These are phyloP conservation scores for Phalera bucephala DNA, from an alignment of 2,888 invertebrate genomes.

Conservation along the genomic window DNA sequence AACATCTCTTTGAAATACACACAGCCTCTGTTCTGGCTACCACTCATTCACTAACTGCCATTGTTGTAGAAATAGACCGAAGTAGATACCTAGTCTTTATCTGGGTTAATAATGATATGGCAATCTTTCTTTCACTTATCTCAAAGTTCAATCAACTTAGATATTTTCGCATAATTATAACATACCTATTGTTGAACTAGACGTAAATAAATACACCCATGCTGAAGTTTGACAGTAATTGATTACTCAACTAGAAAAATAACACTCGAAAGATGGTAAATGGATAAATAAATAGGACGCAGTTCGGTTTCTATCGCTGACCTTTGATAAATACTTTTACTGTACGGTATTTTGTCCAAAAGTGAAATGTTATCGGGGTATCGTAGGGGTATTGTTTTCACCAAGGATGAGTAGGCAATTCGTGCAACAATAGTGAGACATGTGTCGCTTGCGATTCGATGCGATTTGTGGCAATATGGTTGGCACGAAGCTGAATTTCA, in stretches of 20 bases:
- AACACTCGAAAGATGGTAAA: constrained; percentile 14
- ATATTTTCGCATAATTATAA: constrained; percentile 14
- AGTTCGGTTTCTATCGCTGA: constrained; percentile 42
- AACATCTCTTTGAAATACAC: constrained; percentile 31
- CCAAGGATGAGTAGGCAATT: constrained; percentile 59
- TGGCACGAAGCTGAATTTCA: not conserved
- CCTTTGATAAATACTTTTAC: constrained; percentile 57
- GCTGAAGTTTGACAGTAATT: constrained; percentile 27
- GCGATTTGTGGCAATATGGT: not conserved
- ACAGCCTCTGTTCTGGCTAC: constrained; percentile 32
- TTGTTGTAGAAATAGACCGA: constrained; percentile 19
- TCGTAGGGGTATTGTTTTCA: constrained; percentile 58
- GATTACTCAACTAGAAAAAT: constrained; percentile 25
- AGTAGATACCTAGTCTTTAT: constrained; percentile 14
- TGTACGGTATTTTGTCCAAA: constrained; percentile 51
- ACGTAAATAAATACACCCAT: constrained; percentile 23
- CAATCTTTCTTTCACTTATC: constrained; percentile 17
- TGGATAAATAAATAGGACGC: constrained; percentile 31
- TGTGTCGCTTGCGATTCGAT: constrained; percentile 9
- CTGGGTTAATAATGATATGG: constrained; percentile 23
- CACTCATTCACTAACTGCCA: constrained; percentile 26
- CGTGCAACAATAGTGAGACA: constrained; percentile 29
- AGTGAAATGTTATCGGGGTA: constrained; percentile 58
- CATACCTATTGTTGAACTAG: constrained; percentile 20
- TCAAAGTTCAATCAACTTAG: constrained; percentile 10